These are phyloP conservation scores for Tinamus major DNA, from an alignment of 2,797 vertebrate species.

Conservation along the genomic window DNA sequence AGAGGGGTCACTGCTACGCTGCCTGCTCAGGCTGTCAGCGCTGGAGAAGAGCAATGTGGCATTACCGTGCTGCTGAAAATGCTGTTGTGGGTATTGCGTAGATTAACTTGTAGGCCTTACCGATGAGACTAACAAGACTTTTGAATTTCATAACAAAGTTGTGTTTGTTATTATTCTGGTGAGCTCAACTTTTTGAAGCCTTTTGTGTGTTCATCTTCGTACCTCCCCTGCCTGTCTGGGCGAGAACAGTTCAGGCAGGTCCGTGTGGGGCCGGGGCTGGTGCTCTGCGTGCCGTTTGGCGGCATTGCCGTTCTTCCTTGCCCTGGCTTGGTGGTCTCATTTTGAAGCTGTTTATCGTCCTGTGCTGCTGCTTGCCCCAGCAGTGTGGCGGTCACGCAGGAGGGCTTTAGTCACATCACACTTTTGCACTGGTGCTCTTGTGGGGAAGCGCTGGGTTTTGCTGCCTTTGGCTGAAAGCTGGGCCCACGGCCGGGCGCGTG, in stretches of 20 bases:
- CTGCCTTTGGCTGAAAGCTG: neutral
- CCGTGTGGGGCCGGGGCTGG: neutral
- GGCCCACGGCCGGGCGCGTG: rapidly evolving
- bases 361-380: rapidly evolving
- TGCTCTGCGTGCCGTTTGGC: neutral
- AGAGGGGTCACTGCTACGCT: neutral
- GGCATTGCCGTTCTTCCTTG: neutral
- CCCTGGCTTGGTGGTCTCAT: neutral
- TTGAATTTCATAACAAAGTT: neutral
- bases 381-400: neutral
- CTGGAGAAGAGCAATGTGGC: neutral
- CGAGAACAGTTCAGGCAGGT: neutral
- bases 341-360: neutral
- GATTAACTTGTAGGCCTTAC: neutral
- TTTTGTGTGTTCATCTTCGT: neutral
- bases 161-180: neutral
- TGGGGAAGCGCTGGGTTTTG: neutral
- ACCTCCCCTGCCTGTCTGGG: neutral
- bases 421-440: neutral
- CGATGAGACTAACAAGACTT: neutral
- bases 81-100: neutral
- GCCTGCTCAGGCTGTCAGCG: neutral
- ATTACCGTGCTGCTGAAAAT: neutral
- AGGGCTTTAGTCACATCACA: neutral
- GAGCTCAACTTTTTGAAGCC: neutral